Conservation (phyloP, 1,140 invertebrate species). For the Scaptomyza montana region DNA sequence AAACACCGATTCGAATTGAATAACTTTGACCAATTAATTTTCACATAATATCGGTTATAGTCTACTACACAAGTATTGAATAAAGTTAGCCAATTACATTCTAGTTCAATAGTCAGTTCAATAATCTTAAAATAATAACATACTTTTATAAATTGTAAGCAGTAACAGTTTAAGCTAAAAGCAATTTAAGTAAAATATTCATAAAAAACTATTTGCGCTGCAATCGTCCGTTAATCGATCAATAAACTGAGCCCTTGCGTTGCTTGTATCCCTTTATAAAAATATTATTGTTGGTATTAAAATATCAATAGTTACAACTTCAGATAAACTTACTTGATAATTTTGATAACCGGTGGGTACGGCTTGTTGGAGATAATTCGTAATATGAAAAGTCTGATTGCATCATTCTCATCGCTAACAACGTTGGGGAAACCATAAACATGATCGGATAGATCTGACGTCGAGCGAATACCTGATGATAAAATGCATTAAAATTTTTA, state of each 20-base stretch:
- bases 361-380: slow-evolving; percentile 94
- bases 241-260: slow-evolving; percentile 91
- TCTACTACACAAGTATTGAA: no score
- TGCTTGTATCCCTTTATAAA: slow-evolving; percentile 93
- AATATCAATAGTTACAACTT: background rate
- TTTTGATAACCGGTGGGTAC: slow-evolving; percentile 89
- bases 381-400: slow-evolving; percentile 92
- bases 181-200: slow-evolving; percentile 76
- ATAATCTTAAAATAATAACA: no score
- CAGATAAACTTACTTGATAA: slow-evolving; percentile 89
- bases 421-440: slow-evolving; percentile 91
- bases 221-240: slow-evolving; percentile 97
- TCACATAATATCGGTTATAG: no score
- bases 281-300: background rate
- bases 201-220: slow-evolving; percentile 95
- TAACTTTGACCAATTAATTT: no score
- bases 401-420: slow-evolving; percentile 90
- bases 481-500: background rate
- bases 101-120: no score
- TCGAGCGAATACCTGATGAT: slow-evolving; percentile 85
- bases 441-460: slow-evolving; percentile 85
- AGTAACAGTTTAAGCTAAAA: no score
- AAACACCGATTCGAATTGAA: no score
- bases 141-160: no score
- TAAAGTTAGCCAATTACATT: no score